Conservation (phyloP, 2,888 invertebrate species). For the Scaptomyza polygonia region DNA sequence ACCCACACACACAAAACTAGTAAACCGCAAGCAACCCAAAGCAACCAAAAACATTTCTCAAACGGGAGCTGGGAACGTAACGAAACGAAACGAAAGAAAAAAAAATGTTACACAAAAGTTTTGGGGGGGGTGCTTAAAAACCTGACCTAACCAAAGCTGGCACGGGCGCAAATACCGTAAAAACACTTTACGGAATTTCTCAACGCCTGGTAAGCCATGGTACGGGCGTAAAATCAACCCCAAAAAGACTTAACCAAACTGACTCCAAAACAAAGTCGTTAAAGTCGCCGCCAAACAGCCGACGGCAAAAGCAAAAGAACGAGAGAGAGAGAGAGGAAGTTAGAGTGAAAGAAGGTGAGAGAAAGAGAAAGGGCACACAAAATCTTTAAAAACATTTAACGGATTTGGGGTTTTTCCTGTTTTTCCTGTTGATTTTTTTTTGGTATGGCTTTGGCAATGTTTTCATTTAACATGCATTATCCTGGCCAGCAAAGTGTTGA, state of each 20-base stretch:
- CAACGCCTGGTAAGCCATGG: constrained; percentile 77
- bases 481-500: constrained; percentile 79
- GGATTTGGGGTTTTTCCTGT: constrained; percentile 55
- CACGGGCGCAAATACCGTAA: constrained; percentile 73
- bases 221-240: constrained; percentile 77
- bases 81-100: too few relatives aligned
- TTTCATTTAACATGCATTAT: constrained; percentile 78
- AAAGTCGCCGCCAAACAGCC: constrained; percentile 61
- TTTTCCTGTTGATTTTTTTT: not conserved
- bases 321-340: not conserved
- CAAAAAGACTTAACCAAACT: constrained; percentile 50
- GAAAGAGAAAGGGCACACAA: constrained; percentile 14
- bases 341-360: too few relatives aligned
- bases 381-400: constrained; percentile 78
- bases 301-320: constrained; percentile 57
- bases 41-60: constrained; percentile 76
- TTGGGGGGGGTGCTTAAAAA: constrained; percentile 27
- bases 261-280: constrained; percentile 60
- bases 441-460: constrained; percentile 54
- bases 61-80: constrained; percentile 30
- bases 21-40: constrained; percentile 68
- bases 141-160: constrained; percentile 61
- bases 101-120: constrained; percentile 12
- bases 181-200: constrained; percentile 81
- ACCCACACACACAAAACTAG: constrained; percentile 15